A percentile compares a stretch with the other conserved stretches of the same genome.
phyloP scores from a whole-genome alignment of 2,888 invertebrate species.

The Oligia fasciuncula region DNA sequence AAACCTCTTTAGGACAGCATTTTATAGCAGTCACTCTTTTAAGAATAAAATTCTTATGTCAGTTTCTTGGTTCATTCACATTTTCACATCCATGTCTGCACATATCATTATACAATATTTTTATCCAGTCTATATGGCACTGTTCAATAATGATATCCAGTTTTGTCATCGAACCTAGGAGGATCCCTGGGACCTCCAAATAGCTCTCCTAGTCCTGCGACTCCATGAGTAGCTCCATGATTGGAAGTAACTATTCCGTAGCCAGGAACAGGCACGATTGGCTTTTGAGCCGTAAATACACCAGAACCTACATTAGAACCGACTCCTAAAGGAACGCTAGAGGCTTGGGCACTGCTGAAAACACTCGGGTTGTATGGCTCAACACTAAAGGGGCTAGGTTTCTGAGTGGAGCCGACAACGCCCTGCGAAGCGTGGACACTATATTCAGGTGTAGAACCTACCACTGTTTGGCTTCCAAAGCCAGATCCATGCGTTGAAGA shows the following conservation, averaged over 20 bases:
- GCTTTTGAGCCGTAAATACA: slow-evolving; percentile 36
- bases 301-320: slow-evolving; percentile 10
- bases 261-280: slow-evolving; percentile 54
- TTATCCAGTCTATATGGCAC: slow-evolving; percentile 64
- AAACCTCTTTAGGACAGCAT: no score
- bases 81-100: slow-evolving; percentile 8
- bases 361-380: slow-evolving; percentile 19
- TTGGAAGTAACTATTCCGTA: slow-evolving; percentile 55
- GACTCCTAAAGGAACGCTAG: slow-evolving; percentile 13
- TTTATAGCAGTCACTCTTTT: not conserved
- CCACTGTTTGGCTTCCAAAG: slow-evolving; percentile 28
- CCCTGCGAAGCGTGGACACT: slow-evolving; percentile 30
- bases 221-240: slow-evolving; percentile 47
- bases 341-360: slow-evolving; percentile 27
- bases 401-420: not conserved
- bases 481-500: slow-evolving; percentile 13
- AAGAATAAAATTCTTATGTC: not conserved
- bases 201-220: slow-evolving; percentile 75
- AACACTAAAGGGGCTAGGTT: slow-evolving; percentile 40
- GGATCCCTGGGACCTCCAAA: slow-evolving; percentile 81
- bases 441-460: slow-evolving; percentile 32
- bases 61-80: slow-evolving; percentile 31
- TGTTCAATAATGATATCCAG: slow-evolving; percentile 84
- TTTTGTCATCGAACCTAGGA: slow-evolving; percentile 80
- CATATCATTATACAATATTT: slow-evolving; percentile 1